Evolutionary conservation across 2,888 invertebrate species (phyloP).

Genomic region (Polydesmus complanatus): DNA sequence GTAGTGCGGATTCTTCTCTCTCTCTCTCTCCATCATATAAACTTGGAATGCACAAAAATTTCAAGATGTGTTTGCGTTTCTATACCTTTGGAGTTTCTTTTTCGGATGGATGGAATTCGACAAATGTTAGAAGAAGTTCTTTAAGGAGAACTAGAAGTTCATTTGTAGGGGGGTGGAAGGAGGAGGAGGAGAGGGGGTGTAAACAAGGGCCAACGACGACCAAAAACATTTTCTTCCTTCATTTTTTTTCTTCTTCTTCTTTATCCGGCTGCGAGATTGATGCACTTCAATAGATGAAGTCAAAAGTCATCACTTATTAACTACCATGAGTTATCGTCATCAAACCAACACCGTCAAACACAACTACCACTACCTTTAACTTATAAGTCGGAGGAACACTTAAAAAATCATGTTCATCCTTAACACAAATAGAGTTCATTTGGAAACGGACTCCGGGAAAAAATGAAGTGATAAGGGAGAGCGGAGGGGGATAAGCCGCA

Average conservation of each 20-base stretch:
- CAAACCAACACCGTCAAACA: no score
- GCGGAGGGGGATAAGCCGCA: no score
- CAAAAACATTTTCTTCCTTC: background rate
- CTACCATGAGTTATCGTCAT: background rate
- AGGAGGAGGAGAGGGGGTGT: background rate
- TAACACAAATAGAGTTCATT: background rate
- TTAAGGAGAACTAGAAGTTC: background rate
- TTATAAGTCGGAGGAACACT: background rate
- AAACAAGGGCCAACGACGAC: background rate
- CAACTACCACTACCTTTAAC: no score
- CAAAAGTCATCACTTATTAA: background rate
- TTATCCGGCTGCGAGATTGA: no score
- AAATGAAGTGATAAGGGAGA: no score
- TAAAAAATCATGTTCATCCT: background rate
- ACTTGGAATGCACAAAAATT: background rate
- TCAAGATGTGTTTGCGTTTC: background rate
- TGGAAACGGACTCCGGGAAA: no score
- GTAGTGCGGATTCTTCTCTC: background rate
- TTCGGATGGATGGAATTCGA: background rate
- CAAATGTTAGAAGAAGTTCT: background rate
- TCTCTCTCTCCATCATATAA: background rate
- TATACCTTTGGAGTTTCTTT: background rate
- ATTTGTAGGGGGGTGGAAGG: background rate
- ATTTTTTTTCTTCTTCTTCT: background rate
- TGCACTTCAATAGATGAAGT: background rate